Evolutionary conservation across 2,113 vertebrate genomes (phyloP).

Genomic region (Sceloporus tristichus): DNA sequence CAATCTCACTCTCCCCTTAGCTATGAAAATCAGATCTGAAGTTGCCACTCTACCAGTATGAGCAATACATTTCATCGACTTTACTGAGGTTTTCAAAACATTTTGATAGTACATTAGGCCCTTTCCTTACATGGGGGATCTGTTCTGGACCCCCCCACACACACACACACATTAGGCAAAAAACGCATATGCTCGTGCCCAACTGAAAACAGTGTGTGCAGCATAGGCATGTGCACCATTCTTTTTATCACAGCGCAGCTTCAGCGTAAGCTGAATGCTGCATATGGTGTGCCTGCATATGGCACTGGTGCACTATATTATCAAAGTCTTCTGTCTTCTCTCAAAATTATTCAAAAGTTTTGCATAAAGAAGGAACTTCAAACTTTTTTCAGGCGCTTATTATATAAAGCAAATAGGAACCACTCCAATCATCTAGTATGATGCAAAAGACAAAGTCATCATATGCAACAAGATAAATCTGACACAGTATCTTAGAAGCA

Average conservation of each 20-base stretch:
- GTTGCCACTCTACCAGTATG: not conserved
- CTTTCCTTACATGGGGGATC: too few species aligned
- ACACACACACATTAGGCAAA: too few species aligned
- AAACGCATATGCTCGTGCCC: too few species aligned
- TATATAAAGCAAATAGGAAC: not conserved
- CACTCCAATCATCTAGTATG: not conserved
- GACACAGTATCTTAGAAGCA: not conserved
- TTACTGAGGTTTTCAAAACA: not conserved
- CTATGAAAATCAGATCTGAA: not conserved
- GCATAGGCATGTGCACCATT: too few species aligned
- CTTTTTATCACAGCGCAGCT: too few species aligned
- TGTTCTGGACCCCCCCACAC: too few species aligned
- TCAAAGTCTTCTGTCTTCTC: not conserved
- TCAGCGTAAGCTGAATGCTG: too few species aligned
- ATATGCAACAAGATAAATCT: not conserved
- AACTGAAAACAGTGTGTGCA: too few species aligned
- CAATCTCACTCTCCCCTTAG: not conserved
- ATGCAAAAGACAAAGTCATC: not conserved
- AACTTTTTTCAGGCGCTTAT: not conserved
- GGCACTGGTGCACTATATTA: not conserved
- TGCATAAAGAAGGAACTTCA: not conserved
- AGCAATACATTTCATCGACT: not conserved
- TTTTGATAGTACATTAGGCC: too few species aligned
- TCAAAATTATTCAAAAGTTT: not conserved
- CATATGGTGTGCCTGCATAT: too few species aligned